These are phyloP conservation scores for Meloidogyne floridensis DNA, from an alignment of 1,140 invertebrate species.

Conservation along the genomic window DNA sequence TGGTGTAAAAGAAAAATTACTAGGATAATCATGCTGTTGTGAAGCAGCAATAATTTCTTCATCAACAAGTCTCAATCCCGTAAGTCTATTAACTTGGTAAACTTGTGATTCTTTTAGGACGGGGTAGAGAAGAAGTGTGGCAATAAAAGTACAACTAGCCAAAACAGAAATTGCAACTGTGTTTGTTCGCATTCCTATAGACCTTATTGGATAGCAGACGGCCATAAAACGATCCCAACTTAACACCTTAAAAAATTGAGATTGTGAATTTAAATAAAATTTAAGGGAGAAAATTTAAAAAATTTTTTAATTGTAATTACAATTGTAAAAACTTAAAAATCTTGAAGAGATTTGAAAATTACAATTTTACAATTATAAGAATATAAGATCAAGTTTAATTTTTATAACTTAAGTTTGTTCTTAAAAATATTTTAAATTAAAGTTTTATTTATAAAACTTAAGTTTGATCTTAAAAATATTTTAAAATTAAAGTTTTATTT, in stretches of 20 bases:
- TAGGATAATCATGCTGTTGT: background rate
- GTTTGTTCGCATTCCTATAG: slow-evolving; percentile 53
- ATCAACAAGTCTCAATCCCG: slow-evolving; percentile 51
- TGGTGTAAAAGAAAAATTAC: background rate
- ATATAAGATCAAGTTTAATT: too few relatives aligned
- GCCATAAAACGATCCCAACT: slow-evolving; percentile 52
- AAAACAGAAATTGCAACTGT: slow-evolving; percentile 57
- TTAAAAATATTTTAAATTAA: too few relatives aligned
- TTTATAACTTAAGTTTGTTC: too few relatives aligned
- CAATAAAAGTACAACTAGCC: slow-evolving; percentile 50
- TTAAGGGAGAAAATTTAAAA: too few relatives aligned
- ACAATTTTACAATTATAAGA: too few relatives aligned
- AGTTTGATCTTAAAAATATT: too few relatives aligned
- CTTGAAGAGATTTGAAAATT: too few relatives aligned
- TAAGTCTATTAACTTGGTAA: slow-evolving; percentile 51
- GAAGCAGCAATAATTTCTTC: slow-evolving; percentile 26
- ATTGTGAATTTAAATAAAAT: too few relatives aligned
- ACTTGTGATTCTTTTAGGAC: slow-evolving; percentile 59
- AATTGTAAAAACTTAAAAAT: too few relatives aligned
- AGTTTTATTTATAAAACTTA: too few relatives aligned
- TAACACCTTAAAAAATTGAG: slow-evolving; percentile 31
- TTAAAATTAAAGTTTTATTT: too few relatives aligned
- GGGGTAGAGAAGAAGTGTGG: slow-evolving; percentile 59
- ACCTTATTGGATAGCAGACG: slow-evolving; percentile 51
- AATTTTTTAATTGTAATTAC: background rate